phyloP scores from a whole-genome alignment of 2,888 invertebrate genomes.

The Aleiodes leptofemur region DNA sequence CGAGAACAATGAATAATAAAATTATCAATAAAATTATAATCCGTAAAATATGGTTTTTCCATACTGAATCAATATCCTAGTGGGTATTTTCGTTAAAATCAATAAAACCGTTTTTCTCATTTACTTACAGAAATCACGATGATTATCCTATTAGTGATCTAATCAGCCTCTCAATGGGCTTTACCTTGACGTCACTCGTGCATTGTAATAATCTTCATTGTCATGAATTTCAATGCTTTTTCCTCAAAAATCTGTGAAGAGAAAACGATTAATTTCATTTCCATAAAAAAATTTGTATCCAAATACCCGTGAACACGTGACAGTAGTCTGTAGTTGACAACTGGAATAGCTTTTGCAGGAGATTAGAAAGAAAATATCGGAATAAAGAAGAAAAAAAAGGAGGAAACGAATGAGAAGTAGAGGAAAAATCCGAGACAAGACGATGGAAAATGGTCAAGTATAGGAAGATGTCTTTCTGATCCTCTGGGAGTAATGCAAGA shows the following conservation, averaged over 20 bases:
- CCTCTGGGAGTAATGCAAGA: conserved; percentile 36
- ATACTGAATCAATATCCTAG: background rate
- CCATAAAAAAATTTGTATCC: no score
- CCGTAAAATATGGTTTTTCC: background rate
- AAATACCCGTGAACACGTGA: no score
- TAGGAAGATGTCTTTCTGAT: conserved; percentile 24
- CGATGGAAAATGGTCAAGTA: conserved; percentile 25
- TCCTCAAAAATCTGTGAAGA: no score
- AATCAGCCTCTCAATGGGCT: conserved; percentile 1
- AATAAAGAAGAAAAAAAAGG: background rate
- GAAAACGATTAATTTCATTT: no score
- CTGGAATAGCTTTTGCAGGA: no score
- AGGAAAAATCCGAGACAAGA: background rate
- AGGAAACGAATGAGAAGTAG: background rate
- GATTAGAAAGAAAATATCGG: no score
- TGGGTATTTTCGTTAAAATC: background rate
- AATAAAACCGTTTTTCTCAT: background rate
- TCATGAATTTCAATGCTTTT: no score
- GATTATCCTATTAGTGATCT: background rate
- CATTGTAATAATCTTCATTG: background rate
- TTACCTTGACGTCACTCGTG: conserved; percentile 16
- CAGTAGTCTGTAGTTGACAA: no score
- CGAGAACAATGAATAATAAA: background rate
- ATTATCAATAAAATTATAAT: no score
- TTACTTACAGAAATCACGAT: background rate